Conservation (phyloP, 2,797 vertebrate species). For the Sebastes taczanowskii region DNA sequence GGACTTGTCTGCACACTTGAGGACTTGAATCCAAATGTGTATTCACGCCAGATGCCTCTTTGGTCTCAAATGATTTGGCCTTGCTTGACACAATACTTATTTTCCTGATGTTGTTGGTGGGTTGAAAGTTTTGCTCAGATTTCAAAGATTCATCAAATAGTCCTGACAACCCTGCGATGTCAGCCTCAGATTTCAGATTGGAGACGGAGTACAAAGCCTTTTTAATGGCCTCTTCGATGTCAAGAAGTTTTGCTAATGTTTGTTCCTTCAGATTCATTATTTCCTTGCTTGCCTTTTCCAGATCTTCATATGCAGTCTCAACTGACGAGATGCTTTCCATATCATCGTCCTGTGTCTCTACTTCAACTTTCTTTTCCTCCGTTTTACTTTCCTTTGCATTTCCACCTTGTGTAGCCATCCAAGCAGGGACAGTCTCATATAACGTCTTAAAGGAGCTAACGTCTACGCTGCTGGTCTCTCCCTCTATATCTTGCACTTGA, state of each 20-base stretch:
- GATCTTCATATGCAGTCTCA: conserved; percentile 90
- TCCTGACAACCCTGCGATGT: conserved; percentile 85
- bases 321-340: conserved; percentile 85
- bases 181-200: conserved; percentile 89
- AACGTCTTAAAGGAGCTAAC: conserved; percentile 81
- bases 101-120: conserved; percentile 82
- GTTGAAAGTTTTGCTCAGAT: conserved; percentile 69
- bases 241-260: conserved; percentile 90
- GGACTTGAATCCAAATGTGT: conserved; percentile 21
- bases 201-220: conserved; percentile 95
- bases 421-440: conserved; percentile 85
- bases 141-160: conserved; percentile 88
- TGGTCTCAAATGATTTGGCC: conserved; percentile 69
- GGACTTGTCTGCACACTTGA: conserved; percentile 3
- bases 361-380: conserved; percentile 64
- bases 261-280: conserved; percentile 93
- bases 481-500: conserved; percentile 87
- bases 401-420: conserved; percentile 69
- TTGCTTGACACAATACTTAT: conserved; percentile 87
- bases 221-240: conserved; percentile 93
- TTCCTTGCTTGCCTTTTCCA: conserved; percentile 92
- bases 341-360: conserved; percentile 77
- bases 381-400: conserved; percentile 57
- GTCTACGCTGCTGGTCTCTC: conserved; percentile 77
- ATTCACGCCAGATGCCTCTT: conserved; percentile 35